A percentile compares a stretch with the other conserved stretches of the same genome.
These are phyloP conservation scores for Stratiomys singularior DNA, from an alignment of 2,888 invertebrate genomes.

Conservation along the genomic window DNA sequence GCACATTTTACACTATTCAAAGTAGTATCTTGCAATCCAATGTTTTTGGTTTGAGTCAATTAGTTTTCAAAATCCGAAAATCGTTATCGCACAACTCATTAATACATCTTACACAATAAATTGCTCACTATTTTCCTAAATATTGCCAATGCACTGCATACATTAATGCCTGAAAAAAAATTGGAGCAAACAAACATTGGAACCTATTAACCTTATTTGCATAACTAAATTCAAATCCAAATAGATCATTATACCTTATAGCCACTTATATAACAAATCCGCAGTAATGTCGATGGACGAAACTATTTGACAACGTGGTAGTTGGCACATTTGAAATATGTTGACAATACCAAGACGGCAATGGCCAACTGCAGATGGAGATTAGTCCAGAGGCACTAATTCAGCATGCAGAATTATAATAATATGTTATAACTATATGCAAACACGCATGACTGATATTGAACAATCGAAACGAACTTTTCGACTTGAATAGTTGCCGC, in stretches of 20 bases:
- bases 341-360: slow-evolving; percentile 9
- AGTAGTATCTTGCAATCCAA: no score
- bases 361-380: neutral
- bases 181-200: neutral
- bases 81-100: neutral
- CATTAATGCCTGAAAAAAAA: neutral
- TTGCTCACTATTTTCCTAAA: neutral
- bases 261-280: slow-evolving; percentile 5
- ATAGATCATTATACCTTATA: neutral
- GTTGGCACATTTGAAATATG: slow-evolving; percentile 13
- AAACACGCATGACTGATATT: neutral
- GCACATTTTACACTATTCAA: no score
- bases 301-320: neutral
- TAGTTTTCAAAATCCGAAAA: neutral
- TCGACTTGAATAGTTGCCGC: neutral
- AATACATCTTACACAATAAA: neutral
- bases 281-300: neutral
- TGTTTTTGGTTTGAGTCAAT: no score
- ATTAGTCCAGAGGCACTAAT: neutral
- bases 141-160: neutral
- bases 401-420: neutral
- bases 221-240: slow-evolving; percentile 13
- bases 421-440: neutral
- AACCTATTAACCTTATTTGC: neutral
- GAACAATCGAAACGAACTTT: neutral